Percentiles rank a stretch among this genome's conserved stretches.
Conservation (phyloP, 2,113 vertebrate species). For the Tachuris rubrigastra region DNA sequence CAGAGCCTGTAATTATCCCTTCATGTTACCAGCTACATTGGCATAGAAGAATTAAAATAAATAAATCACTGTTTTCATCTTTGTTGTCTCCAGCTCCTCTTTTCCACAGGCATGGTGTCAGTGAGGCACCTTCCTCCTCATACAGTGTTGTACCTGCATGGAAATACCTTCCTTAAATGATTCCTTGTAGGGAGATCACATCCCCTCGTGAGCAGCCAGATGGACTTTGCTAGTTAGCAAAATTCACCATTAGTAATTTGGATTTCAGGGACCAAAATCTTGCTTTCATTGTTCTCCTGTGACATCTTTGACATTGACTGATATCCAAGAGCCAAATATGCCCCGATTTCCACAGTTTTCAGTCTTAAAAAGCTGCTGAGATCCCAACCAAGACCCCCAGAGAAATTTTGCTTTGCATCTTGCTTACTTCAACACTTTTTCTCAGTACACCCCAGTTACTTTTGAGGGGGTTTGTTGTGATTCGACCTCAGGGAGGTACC, state of each 20-base stretch:
- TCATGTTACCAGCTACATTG: not conserved
- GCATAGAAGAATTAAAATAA: constrained; percentile 4
- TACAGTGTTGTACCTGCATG: not conserved
- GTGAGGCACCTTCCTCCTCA: not conserved
- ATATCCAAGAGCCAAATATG: not conserved
- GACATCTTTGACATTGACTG: not conserved
- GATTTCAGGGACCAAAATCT: not conserved
- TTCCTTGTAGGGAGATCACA: not conserved
- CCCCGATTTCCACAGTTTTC: not conserved
- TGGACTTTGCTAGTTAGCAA: not conserved
- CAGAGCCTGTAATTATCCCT: not conserved
- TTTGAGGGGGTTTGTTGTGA: not conserved
- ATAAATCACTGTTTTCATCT: constrained; percentile 16
- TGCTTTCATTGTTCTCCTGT: not conserved
- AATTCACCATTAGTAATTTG: not conserved
- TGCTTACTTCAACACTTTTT: not conserved
- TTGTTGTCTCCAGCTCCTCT: not conserved
- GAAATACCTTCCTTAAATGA: not conserved
- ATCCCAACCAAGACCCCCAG: not conserved
- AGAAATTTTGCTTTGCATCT: not conserved
- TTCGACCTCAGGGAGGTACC: not conserved
- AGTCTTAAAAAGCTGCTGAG: not conserved
- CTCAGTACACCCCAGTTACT: not conserved
- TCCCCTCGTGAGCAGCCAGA: not conserved
- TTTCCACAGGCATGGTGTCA: not conserved